Evolutionary conservation across 1,140 invertebrate species (phyloP).

Genomic region (Polyergus mexicanus): DNA sequence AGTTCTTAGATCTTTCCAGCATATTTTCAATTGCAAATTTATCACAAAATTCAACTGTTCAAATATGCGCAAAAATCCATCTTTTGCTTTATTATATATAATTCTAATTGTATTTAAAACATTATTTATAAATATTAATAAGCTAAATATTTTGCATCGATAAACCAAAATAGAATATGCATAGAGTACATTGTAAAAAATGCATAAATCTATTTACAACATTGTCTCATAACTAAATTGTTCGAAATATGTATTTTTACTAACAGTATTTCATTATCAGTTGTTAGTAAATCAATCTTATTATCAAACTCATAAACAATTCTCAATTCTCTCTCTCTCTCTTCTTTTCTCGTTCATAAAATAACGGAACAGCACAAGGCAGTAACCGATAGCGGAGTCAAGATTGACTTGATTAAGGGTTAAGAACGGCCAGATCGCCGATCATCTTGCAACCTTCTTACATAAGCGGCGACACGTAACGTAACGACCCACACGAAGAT

Average conservation of each 20-base stretch:
- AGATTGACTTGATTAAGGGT: conserved; percentile 9
- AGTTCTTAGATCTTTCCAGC: conserved; percentile 34
- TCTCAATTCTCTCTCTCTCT: background rate
- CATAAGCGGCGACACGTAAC: conserved; percentile 50
- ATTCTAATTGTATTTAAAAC: background rate
- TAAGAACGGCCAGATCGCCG: conserved; percentile 18
- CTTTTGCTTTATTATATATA: background rate
- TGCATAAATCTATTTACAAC: no score
- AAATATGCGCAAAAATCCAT: background rate
- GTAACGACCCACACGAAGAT: conserved; percentile 40
- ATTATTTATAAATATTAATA: background rate
- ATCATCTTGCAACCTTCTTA: conserved; percentile 61
- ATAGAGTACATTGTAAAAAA: background rate
- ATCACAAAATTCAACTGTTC: background rate
- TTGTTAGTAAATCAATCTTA: no score
- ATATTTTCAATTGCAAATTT: conserved; percentile 16
- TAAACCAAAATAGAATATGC: background rate
- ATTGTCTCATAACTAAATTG: no score
- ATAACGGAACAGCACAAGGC: background rate
- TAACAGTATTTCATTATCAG: no score
- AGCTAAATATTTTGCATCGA: background rate
- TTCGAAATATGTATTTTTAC: no score
- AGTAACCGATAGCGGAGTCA: background rate
- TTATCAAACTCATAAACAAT: background rate
- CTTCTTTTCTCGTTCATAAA: background rate